These are phyloP conservation scores for Noctilio leporinus DNA, from an alignment of 2,113 vertebrate species.

Conservation along the genomic window DNA sequence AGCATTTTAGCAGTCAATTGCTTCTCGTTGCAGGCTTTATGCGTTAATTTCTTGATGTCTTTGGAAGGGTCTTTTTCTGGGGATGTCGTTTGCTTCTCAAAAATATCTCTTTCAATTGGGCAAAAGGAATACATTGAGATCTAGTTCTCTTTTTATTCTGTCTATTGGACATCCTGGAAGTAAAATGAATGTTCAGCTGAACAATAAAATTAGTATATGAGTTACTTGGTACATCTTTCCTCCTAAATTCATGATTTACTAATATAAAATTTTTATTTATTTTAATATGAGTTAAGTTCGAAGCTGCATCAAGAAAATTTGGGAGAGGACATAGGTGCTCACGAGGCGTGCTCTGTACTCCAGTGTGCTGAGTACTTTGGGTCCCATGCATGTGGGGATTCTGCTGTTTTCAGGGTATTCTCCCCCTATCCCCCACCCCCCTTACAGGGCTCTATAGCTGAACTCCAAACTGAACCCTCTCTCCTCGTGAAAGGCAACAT, in stretches of 20 bases:
- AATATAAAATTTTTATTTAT: not conserved
- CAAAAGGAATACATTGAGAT: not conserved
- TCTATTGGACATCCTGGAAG: not conserved
- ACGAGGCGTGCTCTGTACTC: rapidly evolving
- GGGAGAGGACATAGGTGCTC: rapidly evolving
- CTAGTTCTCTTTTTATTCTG: not conserved
- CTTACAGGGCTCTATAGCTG: not conserved
- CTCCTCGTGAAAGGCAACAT: not conserved
- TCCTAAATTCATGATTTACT: not conserved
- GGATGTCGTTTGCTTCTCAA: not conserved
- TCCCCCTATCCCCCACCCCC: too few species aligned
- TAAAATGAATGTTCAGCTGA: not conserved
- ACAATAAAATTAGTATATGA: not conserved
- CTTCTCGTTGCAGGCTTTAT: not conserved
- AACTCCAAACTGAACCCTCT: not conserved
- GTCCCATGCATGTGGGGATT: rapidly evolving
- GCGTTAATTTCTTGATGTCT: not conserved
- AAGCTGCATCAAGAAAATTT: not conserved
- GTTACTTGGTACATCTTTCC: not conserved
- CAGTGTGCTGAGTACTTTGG: not conserved
- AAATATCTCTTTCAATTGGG: conserved; percentile 5
- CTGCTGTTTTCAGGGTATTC: rapidly evolving
- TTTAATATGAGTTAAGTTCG: conserved; percentile 4
- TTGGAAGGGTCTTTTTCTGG: not conserved
- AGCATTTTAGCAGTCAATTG: not conserved